Conservation (phyloP, 1,140 invertebrate genomes). For the Rhopalosiphum padi region DNA sequence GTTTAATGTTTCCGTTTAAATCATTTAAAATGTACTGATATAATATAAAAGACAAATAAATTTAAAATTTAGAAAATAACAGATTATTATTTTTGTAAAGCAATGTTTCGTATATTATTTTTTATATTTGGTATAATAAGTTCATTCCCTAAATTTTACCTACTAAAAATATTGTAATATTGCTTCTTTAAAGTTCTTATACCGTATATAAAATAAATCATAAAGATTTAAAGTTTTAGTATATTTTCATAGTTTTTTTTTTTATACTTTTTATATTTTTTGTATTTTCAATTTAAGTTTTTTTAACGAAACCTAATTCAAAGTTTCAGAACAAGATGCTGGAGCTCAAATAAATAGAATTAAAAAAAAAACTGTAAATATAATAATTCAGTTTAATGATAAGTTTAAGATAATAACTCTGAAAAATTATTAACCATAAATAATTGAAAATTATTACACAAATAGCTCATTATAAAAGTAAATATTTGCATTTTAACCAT, state of each 20-base stretch:
- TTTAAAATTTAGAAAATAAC: too few relatives aligned
- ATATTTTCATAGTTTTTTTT: not conserved
- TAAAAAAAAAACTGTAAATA: not conserved
- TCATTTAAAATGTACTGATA: too few relatives aligned
- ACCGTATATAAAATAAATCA: conserved; percentile 7
- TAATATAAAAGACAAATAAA: too few relatives aligned
- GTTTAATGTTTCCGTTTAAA: too few relatives aligned
- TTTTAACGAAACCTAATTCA: not conserved
- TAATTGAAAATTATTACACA: not conserved
- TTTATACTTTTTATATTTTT: not conserved
- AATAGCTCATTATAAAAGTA: not conserved
- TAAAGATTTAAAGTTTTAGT: not conserved
- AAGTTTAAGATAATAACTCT: not conserved
- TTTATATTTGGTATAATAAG: too few relatives aligned
- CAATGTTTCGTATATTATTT: too few relatives aligned
- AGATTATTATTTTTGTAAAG: too few relatives aligned
- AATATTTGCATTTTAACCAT: not conserved
- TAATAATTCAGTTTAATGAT: conserved; percentile 13
- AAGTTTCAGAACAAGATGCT: not conserved
- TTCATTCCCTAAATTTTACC: not conserved
- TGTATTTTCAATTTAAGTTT: conserved; percentile 17
- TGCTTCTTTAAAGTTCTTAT: not conserved
- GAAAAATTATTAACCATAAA: not conserved
- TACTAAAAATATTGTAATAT: not conserved
- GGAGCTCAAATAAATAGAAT: not conserved